Conservation (phyloP, 2,113 vertebrate species). For the Lampris incognitus region DNA sequence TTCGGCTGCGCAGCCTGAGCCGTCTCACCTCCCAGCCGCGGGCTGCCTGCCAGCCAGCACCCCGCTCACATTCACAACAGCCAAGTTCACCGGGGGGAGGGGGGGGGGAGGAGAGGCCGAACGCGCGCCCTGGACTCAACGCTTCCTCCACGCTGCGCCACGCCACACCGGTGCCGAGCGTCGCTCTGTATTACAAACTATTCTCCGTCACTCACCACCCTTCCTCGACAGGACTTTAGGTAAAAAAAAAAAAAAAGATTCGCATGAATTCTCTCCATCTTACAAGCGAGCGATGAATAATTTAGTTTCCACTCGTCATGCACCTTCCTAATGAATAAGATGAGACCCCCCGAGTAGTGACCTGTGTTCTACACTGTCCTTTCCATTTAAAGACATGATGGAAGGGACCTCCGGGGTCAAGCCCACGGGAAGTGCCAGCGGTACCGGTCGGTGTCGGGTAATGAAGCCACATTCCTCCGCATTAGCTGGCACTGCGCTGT, state of each 20-base stretch:
- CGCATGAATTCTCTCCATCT: constrained; percentile 19
- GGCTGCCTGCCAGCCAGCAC: constrained; percentile 55
- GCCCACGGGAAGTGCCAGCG: constrained; percentile 20
- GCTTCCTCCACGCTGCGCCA: constrained; percentile 26
- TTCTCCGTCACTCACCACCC: constrained; percentile 29
- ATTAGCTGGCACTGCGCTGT: not conserved
- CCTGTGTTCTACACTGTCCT: constrained; percentile 49
- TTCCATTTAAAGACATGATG: constrained; percentile 31
- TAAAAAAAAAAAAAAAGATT: constrained; percentile 16
- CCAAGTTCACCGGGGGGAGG: too few relatives aligned
- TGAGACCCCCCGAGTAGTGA: constrained; percentile 55
- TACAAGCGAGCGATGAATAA: constrained; percentile 60
- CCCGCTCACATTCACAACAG: too few relatives aligned
- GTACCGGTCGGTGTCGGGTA: not conserved
- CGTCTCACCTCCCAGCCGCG: constrained; percentile 42
- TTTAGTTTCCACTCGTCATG: constrained; percentile 54
- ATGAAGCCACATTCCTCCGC: constrained; percentile 5
- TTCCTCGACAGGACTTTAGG: constrained; percentile 22
- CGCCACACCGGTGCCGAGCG: constrained; percentile 22
- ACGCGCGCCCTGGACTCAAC: too few relatives aligned
- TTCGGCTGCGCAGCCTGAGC: constrained; percentile 17
- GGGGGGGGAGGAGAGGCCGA: too few relatives aligned
- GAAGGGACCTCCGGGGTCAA: constrained; percentile 26
- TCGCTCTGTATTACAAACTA: constrained; percentile 6
- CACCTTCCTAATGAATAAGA: constrained; percentile 67